These are phyloP conservation scores for Microchrysa polita DNA, from an alignment of 2,888 invertebrate species.

Conservation along the genomic window DNA sequence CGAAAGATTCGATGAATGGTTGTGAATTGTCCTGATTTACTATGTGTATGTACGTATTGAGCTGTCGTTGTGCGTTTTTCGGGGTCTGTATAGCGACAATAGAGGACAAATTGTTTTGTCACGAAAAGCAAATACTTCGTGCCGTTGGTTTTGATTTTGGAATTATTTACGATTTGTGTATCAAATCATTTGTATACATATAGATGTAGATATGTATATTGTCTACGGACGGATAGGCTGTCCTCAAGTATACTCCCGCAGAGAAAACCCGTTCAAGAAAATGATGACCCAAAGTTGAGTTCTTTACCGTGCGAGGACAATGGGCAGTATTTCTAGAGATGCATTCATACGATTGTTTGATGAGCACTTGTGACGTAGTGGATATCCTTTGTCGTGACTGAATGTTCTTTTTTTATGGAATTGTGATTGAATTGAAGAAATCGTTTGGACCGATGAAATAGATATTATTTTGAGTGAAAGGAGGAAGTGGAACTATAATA, in stretches of 20 bases:
- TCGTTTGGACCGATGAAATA: no score
- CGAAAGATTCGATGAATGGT: conserved; percentile 13
- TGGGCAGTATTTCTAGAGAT: conserved; percentile 31
- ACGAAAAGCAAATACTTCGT: conserved; percentile 66
- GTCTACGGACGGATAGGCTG: not conserved
- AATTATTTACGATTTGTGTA: conserved; percentile 63
- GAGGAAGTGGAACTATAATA: no score
- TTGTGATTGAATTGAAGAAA: no score
- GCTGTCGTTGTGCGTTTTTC: conserved; percentile 25
- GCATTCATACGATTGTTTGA: conserved; percentile 38
- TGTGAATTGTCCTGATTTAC: conserved; percentile 11
- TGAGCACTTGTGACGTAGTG: conserved; percentile 12
- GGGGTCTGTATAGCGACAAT: conserved; percentile 28
- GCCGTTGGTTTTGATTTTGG: conserved; percentile 63
- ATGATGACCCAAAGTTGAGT: not conserved
- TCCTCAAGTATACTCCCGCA: not conserved
- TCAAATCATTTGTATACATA: conserved; percentile 43
- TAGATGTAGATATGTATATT: no score
- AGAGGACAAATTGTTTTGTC: conserved; percentile 64
- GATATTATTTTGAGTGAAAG: no score
- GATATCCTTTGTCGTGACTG: not conserved
- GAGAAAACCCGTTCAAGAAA: conserved; percentile 28
- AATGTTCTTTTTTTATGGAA: not conserved
- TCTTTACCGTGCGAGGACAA: not conserved
- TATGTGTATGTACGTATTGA: no score